Percentiles rank a stretch among this genome's conserved stretches.
Evolutionary conservation across 2,113 vertebrate genomes (phyloP).

Genomic region (Leucosticte australis): DNA sequence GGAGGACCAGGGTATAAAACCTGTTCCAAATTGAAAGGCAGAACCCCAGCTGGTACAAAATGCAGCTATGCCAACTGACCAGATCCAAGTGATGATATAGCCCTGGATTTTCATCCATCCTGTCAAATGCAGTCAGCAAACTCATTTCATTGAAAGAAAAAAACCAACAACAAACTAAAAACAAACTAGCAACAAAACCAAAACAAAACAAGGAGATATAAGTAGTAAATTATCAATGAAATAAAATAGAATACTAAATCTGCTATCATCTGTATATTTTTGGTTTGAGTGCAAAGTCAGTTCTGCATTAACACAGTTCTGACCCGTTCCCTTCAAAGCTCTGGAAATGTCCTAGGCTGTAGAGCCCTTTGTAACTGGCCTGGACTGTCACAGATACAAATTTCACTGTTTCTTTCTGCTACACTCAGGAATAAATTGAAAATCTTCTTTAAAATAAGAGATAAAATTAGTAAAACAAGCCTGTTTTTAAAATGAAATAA

Average conservation of each 20-base stretch:
- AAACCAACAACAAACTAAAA: not conserved
- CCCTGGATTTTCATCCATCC: not conserved
- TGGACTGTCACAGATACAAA: not conserved
- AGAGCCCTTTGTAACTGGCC: not conserved
- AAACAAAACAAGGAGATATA: not conserved
- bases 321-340: not conserved
- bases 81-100: not conserved
- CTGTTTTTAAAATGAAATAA: not conserved
- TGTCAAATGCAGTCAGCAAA: not conserved
- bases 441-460: not conserved
- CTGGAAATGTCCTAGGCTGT: not conserved
- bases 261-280: not conserved
- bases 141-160: not conserved
- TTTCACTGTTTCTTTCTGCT: not conserved
- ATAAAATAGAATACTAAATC: not conserved
- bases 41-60: not conserved
- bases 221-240: not conserved
- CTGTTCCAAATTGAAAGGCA: slow-evolving; percentile 5
- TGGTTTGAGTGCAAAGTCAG: not conserved
- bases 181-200: not conserved
- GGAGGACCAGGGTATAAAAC: not conserved
- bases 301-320: not conserved
- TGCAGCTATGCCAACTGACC: not conserved
- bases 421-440: not conserved
- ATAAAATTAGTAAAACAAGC: not conserved